Evolutionary conservation across 2,797 vertebrate species (phyloP).

Genomic region (Chelon auratus): DNA sequence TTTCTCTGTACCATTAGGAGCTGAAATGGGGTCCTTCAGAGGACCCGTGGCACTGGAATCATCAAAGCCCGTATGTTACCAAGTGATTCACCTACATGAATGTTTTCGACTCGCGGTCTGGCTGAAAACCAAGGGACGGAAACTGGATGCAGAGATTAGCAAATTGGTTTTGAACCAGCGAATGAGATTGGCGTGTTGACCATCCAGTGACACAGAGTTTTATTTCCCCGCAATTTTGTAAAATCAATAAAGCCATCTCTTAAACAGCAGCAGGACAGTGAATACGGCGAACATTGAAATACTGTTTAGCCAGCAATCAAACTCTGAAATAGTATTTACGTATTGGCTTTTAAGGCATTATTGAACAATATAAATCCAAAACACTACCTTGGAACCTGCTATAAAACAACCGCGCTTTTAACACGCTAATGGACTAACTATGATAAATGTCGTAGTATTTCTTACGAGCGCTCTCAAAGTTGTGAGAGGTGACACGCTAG

Average conservation of each 20-base stretch:
- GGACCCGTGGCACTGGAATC: conserved; percentile 39
- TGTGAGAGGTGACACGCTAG: neutral
- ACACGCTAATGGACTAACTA: too few relatives aligned
- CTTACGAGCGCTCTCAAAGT: neutral
- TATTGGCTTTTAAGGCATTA: neutral
- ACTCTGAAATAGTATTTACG: neutral
- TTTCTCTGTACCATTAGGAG: conserved; percentile 79
- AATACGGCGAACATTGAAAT: neutral
- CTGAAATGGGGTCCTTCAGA: conserved; percentile 67
- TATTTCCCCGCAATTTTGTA: neutral
- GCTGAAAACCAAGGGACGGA: conserved; percentile 5
- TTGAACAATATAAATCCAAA: neutral
- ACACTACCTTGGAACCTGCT: neutral
- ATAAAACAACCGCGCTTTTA: neutral
- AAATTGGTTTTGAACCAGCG: neutral
- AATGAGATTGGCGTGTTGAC: neutral
- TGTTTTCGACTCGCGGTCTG: conserved; percentile 37
- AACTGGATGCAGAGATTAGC: conserved; percentile 13
- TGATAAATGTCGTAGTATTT: neutral
- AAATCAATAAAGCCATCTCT: too few relatives aligned
- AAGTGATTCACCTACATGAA: conserved; percentile 38
- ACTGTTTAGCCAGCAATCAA: neutral
- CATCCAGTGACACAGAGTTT: neutral
- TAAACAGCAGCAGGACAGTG: neutral
- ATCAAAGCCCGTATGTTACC: conserved; percentile 47